Evolutionary conservation across 2,797 vertebrate genomes (phyloP), one percentile per base, ranked within the genome.

Genomic region (Pantherophis alleghaniensis): DNA sequence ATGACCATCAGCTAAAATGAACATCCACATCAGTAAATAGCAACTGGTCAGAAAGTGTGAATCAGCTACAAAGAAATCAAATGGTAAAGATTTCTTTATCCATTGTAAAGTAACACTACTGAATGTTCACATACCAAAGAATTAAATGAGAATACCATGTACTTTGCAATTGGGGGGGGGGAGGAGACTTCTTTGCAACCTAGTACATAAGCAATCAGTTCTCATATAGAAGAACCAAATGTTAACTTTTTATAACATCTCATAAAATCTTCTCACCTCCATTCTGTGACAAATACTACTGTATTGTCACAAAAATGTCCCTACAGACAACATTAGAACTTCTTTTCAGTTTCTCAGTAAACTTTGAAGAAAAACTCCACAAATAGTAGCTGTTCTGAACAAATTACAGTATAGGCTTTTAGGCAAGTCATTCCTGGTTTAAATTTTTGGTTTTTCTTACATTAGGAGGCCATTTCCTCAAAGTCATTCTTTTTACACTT

Each of bases 1-100:
- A 98, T 99, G 99, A 99, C 98, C 97, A 93, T 97, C 97, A 97
- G 97, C 96, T 96, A 94, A 95, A 97, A 97, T 97, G 97, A 96
- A 95, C 91, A 95, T 95, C 96, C 86, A 89, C 60, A 4, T 95
- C 91, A 47, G 91, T 95, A 92, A 94, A 91, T 69, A 89, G 89
- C 90, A 87, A 83, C 28, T 63, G 91, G 95, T 28, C 91, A 93
- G n/a, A 94, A 92, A 91, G 9, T 74, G 28, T 53, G 92, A 95
- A 94, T 66, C 92, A 94, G 91, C 90, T 95, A 89, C 14, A 47
- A 90, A 47, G 63, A 95, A 95, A 63, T 90, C 87, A 26, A 1
- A 7, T 0, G 91, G 22, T 47, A 83, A 47, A 83, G 3, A 47
- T 93, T 61, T 32, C 56, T 90, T 94, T 95, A 93, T 66, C 69